Percentiles rank a stretch among this genome's conserved stretches.
Evolutionary conservation across 1,140 invertebrate genomes (phyloP).

Genomic region (Arion vulgaris): DNA sequence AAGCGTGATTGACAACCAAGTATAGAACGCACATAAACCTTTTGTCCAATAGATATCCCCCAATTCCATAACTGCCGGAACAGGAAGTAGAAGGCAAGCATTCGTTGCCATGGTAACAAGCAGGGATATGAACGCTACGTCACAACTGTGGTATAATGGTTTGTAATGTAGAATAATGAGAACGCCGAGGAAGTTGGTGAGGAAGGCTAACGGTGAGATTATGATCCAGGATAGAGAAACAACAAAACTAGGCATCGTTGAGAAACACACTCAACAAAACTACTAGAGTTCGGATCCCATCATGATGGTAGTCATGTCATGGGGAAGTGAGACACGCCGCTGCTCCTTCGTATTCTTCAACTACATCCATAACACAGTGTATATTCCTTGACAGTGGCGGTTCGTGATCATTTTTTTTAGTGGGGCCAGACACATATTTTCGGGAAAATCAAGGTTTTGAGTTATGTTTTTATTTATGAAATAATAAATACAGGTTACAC

Average conservation of each 20-base stretch:
- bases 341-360: too few relatives aligned
- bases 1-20: slow-evolving; percentile 50
- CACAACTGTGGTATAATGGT: slow-evolving; percentile 52
- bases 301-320: too few relatives aligned
- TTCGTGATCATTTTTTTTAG: too few relatives aligned
- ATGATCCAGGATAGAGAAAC: slow-evolving; percentile 55
- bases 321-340: too few relatives aligned
- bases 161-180: slow-evolving; percentile 52
- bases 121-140: slow-evolving; percentile 52
- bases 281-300: too few relatives aligned
- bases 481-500: too few relatives aligned
- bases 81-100: slow-evolving; percentile 45
- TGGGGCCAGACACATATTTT: too few relatives aligned
- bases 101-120: slow-evolving; percentile 49
- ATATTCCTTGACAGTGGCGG: too few relatives aligned
- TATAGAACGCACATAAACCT: slow-evolving; percentile 49
- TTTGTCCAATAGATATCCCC: slow-evolving; percentile 36
- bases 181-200: slow-evolving; percentile 49
- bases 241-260: slow-evolving; percentile 47
- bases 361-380: too few relatives aligned
- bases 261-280: too few relatives aligned
- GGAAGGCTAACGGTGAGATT: slow-evolving; percentile 50
- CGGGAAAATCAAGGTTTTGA: too few relatives aligned
- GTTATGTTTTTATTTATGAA: too few relatives aligned
- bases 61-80: slow-evolving; percentile 45